Conservation (phyloP, 1,140 invertebrate species). For the Manduca sexta region DNA sequence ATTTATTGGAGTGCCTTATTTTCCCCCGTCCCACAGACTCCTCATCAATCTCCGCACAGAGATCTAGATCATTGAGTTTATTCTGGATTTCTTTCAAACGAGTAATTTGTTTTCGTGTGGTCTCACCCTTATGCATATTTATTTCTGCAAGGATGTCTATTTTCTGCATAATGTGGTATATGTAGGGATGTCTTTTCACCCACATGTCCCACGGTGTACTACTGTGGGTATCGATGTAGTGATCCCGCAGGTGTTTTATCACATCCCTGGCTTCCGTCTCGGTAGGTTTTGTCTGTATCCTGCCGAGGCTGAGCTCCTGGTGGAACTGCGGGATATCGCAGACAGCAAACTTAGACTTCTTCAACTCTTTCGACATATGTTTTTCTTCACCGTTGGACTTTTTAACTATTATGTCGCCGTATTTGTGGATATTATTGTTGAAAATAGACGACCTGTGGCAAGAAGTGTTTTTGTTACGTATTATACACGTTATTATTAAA, state of each 20-base stretch:
- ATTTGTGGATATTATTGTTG: slow-evolving; percentile 57
- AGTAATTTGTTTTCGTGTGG: slow-evolving; percentile 9
- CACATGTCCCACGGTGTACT: slow-evolving; percentile 22
- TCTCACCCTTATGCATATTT: slow-evolving; percentile 12
- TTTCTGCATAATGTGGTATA: slow-evolving; percentile 17
- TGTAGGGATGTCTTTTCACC: slow-evolving; percentile 30
- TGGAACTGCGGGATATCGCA: slow-evolving; percentile 32
- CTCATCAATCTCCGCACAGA: too few species aligned
- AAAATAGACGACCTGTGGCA: slow-evolving; percentile 50
- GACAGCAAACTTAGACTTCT: slow-evolving; percentile 30
- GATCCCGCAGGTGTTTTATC: slow-evolving; percentile 27
- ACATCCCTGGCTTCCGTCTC: slow-evolving; percentile 21
- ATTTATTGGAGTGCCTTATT: too few species aligned
- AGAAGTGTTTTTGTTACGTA: background rate
- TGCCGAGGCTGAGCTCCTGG: slow-evolving; percentile 25
- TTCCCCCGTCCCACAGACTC: too few species aligned
- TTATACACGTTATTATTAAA: background rate
- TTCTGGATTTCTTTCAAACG: too few species aligned
- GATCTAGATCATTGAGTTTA: slow-evolving; percentile 37
- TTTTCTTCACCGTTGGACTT: slow-evolving; percentile 22
- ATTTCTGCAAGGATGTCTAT: slow-evolving; percentile 27
- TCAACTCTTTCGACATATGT: slow-evolving; percentile 26
- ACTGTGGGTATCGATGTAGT: too few species aligned
- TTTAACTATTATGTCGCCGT: slow-evolving; percentile 43
- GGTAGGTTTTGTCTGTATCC: slow-evolving; percentile 31